Percentiles rank a stretch among this genome's conserved stretches.
These are phyloP conservation scores for Aurelia coerulea DNA, from an alignment of 30 jellyfish, hydroid and myxozoan species.

Conservation along the genomic window DNA sequence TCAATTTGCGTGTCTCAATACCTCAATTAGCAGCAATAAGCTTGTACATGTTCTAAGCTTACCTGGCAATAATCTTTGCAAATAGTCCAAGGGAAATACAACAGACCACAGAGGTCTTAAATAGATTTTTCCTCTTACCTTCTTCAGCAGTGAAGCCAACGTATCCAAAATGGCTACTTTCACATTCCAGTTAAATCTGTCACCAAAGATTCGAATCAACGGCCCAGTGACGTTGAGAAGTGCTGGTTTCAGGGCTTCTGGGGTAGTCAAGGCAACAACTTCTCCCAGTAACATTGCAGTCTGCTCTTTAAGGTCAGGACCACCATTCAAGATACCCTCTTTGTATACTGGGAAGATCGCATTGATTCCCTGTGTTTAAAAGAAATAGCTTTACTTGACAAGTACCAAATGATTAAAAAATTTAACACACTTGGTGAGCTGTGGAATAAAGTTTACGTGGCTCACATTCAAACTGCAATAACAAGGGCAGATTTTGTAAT, in stretches of 20 bases:
- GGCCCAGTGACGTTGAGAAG: slow-evolving; percentile 94
- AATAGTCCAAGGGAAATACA: too few species aligned
- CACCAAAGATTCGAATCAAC: slow-evolving; percentile 94
- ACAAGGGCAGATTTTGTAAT: too few species aligned
- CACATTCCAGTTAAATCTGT: slow-evolving; percentile 89
- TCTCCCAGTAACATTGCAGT: slow-evolving; percentile 89
- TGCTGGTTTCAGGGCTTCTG: slow-evolving; percentile 94
- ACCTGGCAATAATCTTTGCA: too few species aligned
- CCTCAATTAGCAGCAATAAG: too few species aligned
- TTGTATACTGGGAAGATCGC: slow-evolving; percentile 92
- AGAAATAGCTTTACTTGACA: too few species aligned
- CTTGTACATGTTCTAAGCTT: too few species aligned
- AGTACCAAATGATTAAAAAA: too few species aligned
- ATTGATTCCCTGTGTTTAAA: slow-evolving; percentile 78
- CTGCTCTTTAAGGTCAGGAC: slow-evolving; percentile 95
- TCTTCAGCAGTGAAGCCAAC: slow-evolving; percentile 67
- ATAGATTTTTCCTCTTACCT: slow-evolving; percentile 36
- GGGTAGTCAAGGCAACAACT: slow-evolving; percentile 83
- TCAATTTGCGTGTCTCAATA: too few species aligned
- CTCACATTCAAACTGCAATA: too few species aligned
- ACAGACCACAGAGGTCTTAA: too few species aligned
- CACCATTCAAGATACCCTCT: slow-evolving; percentile 91
- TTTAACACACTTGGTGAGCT: too few species aligned
- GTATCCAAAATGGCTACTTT: slow-evolving; percentile 92
- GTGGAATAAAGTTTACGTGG: too few species aligned